Conservation (phyloP, 2,888 invertebrate species). For the Stomorhina lunata region DNA sequence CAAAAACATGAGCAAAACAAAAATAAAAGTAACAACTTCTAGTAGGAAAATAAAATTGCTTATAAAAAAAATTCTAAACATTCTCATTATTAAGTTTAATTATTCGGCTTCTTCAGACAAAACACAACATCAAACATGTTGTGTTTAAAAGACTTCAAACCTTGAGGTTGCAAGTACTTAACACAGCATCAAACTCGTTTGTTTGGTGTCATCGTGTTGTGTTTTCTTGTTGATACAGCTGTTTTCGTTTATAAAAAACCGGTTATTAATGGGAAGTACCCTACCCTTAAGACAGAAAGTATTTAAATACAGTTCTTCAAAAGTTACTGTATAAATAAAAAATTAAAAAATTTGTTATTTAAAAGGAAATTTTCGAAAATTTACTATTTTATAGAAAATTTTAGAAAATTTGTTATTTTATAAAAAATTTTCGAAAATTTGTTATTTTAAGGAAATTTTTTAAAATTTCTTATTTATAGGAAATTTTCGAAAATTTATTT, state of each 20-base stretch:
- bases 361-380: too few species aligned
- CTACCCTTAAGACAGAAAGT: background rate
- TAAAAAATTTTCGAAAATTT: too few species aligned
- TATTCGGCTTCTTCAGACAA: slow-evolving; percentile 21
- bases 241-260: slow-evolving; percentile 48
- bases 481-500: too few species aligned
- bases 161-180: background rate
- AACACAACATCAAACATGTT: slow-evolving; percentile 53
- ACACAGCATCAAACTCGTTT: slow-evolving; percentile 21
- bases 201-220: background rate
- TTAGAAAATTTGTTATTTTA: too few species aligned
- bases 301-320: too few species aligned
- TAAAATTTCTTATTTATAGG: too few species aligned
- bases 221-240: slow-evolving; percentile 44
- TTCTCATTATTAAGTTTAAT: background rate
- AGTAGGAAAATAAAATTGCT: background rate
- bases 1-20: background rate
- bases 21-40: background rate
- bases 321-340: too few species aligned
- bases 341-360: too few species aligned
- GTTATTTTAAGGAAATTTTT: too few species aligned
- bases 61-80: background rate
- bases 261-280: background rate
- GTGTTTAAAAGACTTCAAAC: background rate
- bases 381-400: too few species aligned